Percentiles rank a stretch among this genome's conserved stretches.
Evolutionary conservation across 2,888 invertebrate genomes (phyloP).

Genomic region (Nudaria mundana): DNA sequence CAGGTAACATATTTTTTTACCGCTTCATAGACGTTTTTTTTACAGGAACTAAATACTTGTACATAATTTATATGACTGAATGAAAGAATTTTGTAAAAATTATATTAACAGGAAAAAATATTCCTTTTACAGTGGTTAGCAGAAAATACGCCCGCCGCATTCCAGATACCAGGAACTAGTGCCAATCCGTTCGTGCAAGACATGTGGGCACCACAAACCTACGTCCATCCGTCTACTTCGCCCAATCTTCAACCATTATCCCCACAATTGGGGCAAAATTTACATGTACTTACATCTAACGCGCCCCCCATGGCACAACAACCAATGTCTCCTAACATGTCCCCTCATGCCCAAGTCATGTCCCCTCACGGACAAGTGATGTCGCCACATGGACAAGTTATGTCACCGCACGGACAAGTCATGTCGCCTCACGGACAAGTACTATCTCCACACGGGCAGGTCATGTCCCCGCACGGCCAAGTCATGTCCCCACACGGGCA

Average conservation of each 20-base stretch:
- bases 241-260: slow-evolving; percentile 11
- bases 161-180: slow-evolving; percentile 25
- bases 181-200: slow-evolving; percentile 26
- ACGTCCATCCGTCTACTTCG: slow-evolving; percentile 12
- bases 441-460: slow-evolving; percentile 16
- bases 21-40: neutral
- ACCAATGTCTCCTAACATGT: slow-evolving; percentile 17
- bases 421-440: slow-evolving; percentile 19
- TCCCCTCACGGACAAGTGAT: slow-evolving; percentile 7
- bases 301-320: slow-evolving; percentile 12
- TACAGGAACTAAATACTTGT: too few species aligned
- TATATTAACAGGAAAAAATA: too few species aligned
- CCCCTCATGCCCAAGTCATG: slow-evolving; percentile 5
- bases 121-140: slow-evolving; percentile 6
- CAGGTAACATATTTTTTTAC: slow-evolving; percentile 16
- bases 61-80: neutral
- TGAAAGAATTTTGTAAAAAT: neutral
- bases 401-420: slow-evolving; percentile 7
- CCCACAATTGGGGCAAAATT: slow-evolving; percentile 9
- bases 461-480: slow-evolving; percentile 13
- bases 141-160: slow-evolving; percentile 22
- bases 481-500: slow-evolving; percentile 15
- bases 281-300: slow-evolving; percentile 14
- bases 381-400: slow-evolving; percentile 18
- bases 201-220: slow-evolving; percentile 19